Base-by-base conservation (phyloP, 2,113 vertebrate genomes). In the Hyperopisus bebe region DNA sequence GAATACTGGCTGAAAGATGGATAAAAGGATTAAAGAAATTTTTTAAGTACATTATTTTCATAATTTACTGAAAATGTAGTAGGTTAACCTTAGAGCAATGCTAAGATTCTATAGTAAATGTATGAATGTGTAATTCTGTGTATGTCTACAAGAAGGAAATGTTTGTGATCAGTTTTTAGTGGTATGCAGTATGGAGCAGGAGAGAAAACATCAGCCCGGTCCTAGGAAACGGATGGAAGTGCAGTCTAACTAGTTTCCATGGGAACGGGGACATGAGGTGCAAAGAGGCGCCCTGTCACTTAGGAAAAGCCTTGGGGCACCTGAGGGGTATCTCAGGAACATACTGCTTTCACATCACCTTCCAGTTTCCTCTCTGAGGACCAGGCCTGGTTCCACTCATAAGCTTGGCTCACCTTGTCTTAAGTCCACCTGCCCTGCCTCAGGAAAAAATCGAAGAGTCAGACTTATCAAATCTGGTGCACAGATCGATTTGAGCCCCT, bases 231-330 rank as follows among this genome's bases (percentile, higher is more conserved):
- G 21, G 42, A 35, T 44, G 84, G 39, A 17, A 89, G 88, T 62
- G n/a, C 44, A 86, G 90, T 90, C 87, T 88, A 51, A 85, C 89
- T 89, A 53, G 92, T 94, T 93, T 92, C 92, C 91, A 94, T 93
- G 92, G 93, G 88, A 90, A 93, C 91, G 6, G 83, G 90, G 53
- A 42, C 80, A 19, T 89, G 82, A 42, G 44, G 83, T 89, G 89
- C 87, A 90, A 89, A 90, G 88, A 80, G 24, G 70, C 31, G 39
- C 84, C 46, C 90, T 91, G 84, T 92, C 90, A 87, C 47, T 82
- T 66, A 31, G 15, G 53, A 90, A 50, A 85, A 89, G 84, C 80
- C 90, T 51, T 53, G 88, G 58, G 87, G 51, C 31, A 86, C 74
- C 35, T 24, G 58, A 91, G 55, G 74, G 74, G 35, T 80, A 42